These are phyloP conservation scores for Excalfactoria chinensis DNA, from an alignment of 2,113 vertebrate genomes.

Conservation along the genomic window DNA sequence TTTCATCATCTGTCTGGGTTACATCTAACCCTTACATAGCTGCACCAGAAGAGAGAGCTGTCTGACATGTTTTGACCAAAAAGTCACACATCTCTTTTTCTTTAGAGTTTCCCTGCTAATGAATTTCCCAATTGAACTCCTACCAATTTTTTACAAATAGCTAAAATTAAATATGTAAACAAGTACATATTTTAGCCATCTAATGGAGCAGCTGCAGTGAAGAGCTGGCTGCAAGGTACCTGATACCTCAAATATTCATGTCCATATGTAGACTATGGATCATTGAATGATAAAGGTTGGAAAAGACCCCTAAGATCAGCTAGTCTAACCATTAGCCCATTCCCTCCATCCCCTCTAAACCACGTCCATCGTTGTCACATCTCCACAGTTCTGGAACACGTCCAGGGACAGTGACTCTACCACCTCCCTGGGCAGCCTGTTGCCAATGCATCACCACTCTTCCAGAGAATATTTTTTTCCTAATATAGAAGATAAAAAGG, in stretches of 20 bases:
- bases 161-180: conserved; percentile 48
- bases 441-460: too few species aligned
- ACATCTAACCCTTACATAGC: neutral
- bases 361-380: too few species aligned
- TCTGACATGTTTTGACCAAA: neutral
- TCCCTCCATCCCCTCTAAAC: too few species aligned
- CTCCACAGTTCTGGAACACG: too few species aligned
- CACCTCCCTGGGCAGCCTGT: too few species aligned
- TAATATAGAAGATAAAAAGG: neutral
- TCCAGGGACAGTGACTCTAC: too few species aligned
- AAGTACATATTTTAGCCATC: neutral
- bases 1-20: neutral
- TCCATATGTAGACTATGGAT: neutral
- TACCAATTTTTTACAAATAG: conserved; percentile 22
- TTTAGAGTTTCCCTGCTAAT: neutral
- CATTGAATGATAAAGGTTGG: too few species aligned
- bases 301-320: too few species aligned
- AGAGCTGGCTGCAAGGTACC: neutral
- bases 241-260: neutral
- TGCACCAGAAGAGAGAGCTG: neutral
- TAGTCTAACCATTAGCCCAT: too few species aligned
- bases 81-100: neutral
- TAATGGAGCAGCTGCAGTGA: conserved; percentile 10
- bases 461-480: too few species aligned
- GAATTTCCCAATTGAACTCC: neutral